Percentiles rank a stretch among this genome's conserved stretches.
phyloP scores from a whole-genome alignment of 2,797 vertebrate species.

The Sitta carolinensis region DNA sequence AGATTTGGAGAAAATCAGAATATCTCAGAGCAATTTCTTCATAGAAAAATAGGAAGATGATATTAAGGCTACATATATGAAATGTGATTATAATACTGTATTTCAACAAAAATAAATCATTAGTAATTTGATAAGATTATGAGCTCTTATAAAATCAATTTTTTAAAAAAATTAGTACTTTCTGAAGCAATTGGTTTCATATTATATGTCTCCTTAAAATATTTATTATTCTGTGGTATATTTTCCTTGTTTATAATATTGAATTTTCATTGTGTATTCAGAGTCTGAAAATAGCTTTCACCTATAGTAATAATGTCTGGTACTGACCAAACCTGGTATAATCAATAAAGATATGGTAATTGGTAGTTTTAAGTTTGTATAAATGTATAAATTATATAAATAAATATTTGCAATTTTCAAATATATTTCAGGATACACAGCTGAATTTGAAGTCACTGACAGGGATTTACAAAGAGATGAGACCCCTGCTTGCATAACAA shows the following conservation, averaged over 20 bases:
- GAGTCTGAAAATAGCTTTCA: not conserved
- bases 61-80: not conserved
- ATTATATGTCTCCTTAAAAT: not conserved
- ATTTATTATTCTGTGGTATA: not conserved
- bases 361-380: not conserved
- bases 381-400: not conserved
- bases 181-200: not conserved
- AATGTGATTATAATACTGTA: slow-evolving; percentile 18
- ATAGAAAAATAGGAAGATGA: slow-evolving; percentile 78
- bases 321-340: not conserved
- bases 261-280: not conserved
- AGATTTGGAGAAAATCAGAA: slow-evolving; percentile 86
- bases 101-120: not conserved
- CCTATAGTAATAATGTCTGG: not conserved
- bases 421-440: not conserved
- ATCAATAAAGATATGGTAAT: not conserved
- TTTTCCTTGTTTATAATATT: not conserved
- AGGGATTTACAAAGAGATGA: too few relatives aligned
- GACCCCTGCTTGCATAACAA: too few relatives aligned
- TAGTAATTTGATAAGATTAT: not conserved
- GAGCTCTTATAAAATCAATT: slow-evolving; percentile 7
- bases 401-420: not conserved
- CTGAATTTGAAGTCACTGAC: not conserved
- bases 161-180: not conserved
- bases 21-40: slow-evolving; percentile 78